These are phyloP conservation scores for Solenopsis fugax DNA, from an alignment of 1,140 invertebrate genomes.

Conservation along the genomic window DNA sequence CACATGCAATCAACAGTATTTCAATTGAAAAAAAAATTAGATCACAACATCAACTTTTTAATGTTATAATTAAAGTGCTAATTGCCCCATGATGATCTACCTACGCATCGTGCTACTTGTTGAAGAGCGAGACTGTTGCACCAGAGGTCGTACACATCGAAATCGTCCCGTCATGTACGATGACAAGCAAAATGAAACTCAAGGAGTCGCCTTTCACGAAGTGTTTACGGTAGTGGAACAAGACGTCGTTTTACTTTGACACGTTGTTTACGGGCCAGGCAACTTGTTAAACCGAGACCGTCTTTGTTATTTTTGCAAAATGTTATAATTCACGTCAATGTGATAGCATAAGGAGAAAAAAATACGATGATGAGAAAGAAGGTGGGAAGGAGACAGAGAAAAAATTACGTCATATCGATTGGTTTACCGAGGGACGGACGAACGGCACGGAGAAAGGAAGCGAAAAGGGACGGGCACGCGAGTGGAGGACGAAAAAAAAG, in stretches of 20 bases:
- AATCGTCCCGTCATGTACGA: conserved; percentile 25
- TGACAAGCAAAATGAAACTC: conserved; percentile 53
- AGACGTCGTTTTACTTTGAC: conserved; percentile 61
- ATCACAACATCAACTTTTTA: background rate
- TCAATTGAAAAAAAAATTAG: background rate
- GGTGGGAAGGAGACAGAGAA: background rate
- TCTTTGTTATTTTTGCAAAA: conserved; percentile 51
- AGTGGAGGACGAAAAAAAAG: conserved; percentile 25
- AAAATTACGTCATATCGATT: conserved; percentile 6
- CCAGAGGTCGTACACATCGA: conserved; percentile 16
- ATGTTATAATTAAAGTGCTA: background rate
- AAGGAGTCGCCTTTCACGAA: conserved; percentile 65
- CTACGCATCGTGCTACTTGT: conserved; percentile 24
- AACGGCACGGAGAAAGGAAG: conserved; percentile 36
- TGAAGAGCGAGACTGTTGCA: conserved; percentile 44
- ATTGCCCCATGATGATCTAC: background rate
- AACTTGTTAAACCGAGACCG: conserved; percentile 2
- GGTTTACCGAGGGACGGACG: background rate
- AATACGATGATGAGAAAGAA: too few relatives aligned
- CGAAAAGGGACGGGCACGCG: conserved; percentile 20
- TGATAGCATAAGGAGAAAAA: background rate
- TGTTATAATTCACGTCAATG: background rate
- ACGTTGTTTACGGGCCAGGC: conserved; percentile 61
- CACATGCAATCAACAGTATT: background rate
- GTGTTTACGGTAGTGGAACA: conserved; percentile 34